These are phyloP conservation scores for Bruchidius siliquastri DNA, from an alignment of 2,888 invertebrate species.

Conservation along the genomic window DNA sequence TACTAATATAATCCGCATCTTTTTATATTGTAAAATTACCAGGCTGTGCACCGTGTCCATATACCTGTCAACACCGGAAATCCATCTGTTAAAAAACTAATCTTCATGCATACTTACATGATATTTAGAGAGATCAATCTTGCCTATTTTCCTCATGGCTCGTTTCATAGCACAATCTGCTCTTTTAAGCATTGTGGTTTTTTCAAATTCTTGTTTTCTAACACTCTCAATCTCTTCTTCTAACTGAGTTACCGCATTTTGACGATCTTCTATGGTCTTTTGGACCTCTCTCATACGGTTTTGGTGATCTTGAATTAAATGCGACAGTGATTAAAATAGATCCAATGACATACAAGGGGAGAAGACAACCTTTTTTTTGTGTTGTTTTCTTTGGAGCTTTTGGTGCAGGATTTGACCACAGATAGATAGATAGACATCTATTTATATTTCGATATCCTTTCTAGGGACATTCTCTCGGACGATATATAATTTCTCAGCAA, in stretches of 20 bases:
- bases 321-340: too few species aligned
- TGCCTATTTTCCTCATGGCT: constrained; percentile 44
- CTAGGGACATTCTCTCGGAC: too few species aligned
- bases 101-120: constrained; percentile 28
- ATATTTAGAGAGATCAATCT: constrained; percentile 34
- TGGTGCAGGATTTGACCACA: too few species aligned
- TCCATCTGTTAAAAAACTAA: not conserved
- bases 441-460: too few species aligned
- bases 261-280: constrained; percentile 15
- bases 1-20: too few species aligned
- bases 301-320: not conserved
- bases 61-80: not conserved
- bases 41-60: too few species aligned
- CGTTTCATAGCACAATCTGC: constrained; percentile 47
- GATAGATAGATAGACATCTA: too few species aligned
- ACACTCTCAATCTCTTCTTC: constrained; percentile 32
- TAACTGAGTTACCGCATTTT: constrained; percentile 26
- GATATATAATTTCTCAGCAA: too few species aligned
- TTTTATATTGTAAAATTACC: too few species aligned
- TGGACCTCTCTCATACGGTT: not conserved
- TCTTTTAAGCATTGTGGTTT: constrained; percentile 48
- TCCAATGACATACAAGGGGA: too few species aligned
- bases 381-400: too few species aligned
- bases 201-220: constrained; percentile 26
- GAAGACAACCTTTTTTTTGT: too few species aligned